Evolutionary conservation across 1,140 invertebrate genomes (phyloP), one percentile per base, ranked within the genome.

Genomic region (Bombus picipes): DNA sequence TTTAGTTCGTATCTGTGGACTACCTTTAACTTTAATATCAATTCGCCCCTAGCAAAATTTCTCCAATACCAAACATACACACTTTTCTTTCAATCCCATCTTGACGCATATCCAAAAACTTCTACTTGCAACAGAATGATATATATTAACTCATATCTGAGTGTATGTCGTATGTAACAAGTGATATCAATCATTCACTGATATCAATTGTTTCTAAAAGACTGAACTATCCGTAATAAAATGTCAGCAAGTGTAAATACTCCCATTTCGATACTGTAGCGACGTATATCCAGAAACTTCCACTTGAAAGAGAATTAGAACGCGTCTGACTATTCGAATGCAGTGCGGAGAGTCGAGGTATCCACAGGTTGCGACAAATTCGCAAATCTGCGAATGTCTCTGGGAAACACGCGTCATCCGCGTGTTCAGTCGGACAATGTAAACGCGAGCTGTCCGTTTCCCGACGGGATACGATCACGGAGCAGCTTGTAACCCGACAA

Each of bases 391-490:
- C 15, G 32, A 53, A 25, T 15, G 65, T 53, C 32, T n/a, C 41
- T 32, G 28, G 41, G 41, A 15, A 53, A 74, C 72, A 47, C 41
- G 41, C 41, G 72, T 59, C 47, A 53, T 43, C 39, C 28, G 25
- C 41, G 62, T 47, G 41, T 34, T 53, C 41, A 28, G 6, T n/a
- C n/a, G 41, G 43, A 25, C 73, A 32, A 39, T 9, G 39, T 73
- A 47, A 73, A 73, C 72, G 72, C 22, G 34, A 47, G 28, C 62
- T n/a, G 57, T 78, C 34, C 81, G 59, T 53, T 53, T 53, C 6
- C 47, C 47, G 53, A 62, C 41, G 66, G 71, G 57, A 83, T 53
- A 53, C 47, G 80, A 80, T 68, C 28, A 12, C 53, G 15, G 9
- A 9, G 13, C n/a, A 34, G 28, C 72, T 53, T 47, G 72, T 53